Conservation (phyloP, 92 coral and sea anemone genomes). For the Diadumene lineata region DNA sequence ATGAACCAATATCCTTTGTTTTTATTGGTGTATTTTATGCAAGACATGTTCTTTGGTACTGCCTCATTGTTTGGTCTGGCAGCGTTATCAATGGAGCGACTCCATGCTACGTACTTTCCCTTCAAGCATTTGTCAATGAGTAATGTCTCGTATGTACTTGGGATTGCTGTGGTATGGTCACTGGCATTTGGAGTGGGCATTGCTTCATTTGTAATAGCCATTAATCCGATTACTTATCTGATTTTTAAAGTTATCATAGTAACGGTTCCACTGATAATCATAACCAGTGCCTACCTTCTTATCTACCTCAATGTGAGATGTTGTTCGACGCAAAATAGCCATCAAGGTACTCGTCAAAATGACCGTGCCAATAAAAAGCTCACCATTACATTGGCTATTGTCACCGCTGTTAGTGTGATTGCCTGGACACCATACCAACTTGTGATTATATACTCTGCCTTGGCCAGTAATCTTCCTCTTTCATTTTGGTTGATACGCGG, state of each 20-base stretch:
- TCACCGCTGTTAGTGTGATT: not conserved
- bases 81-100: slow-evolving; percentile 36
- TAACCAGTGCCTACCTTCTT: slow-evolving; percentile 10
- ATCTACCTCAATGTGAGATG: slow-evolving; percentile 4
- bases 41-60: slow-evolving; percentile 18
- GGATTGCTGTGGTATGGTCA: slow-evolving; percentile 25
- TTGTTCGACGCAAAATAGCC: not conserved
- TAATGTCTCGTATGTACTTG: slow-evolving; percentile 8
- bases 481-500: too few species aligned
- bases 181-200: not conserved
- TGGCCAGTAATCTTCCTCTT: not conserved
- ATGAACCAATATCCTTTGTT: not conserved
- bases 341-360: not conserved
- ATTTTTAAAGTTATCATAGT: not conserved
- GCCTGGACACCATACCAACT: not conserved
- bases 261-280: too few species aligned
- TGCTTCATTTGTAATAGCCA: not conserved
- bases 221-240: too few species aligned
- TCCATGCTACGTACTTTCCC: slow-evolving; percentile 33
- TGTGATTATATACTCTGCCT: not conserved
- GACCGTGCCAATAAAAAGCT: slow-evolving; percentile 1
- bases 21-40: not conserved
- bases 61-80: slow-evolving; percentile 31
- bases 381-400: not conserved
- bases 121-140: slow-evolving; percentile 12